Base-by-base conservation (phyloP, 2,888 invertebrate genomes). In the Limnephilus rhombicus region DNA sequence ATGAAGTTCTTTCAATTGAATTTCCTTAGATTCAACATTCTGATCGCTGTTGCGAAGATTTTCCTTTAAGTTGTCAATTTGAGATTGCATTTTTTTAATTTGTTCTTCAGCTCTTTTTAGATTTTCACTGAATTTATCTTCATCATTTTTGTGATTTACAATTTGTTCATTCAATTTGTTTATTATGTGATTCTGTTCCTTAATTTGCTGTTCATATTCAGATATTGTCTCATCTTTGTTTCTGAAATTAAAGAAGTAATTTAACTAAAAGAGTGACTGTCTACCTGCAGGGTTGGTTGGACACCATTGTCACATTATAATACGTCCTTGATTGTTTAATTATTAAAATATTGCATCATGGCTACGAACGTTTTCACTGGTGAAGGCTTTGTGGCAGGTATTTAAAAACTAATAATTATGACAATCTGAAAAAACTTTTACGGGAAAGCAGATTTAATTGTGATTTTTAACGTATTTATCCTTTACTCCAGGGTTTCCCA, bases 1-100 rank as follows among this genome's bases (percentile, higher is more conserved):
- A 85, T 94, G 94, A n/a, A 95, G 95, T 94, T 96, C 96, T 88
- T 95, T 89, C 13, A 37, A 45, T n/a, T 91, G 82, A 31, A 83
- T 29, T 68, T 91, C 82, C 12, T 41, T 37, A 12, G 24, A n/a
- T 91, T 94, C 93, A 15, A 68, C 68, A 68, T 68, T 68, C 24
- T 68, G 9, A 68, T 68, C 68, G 11, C 68, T 68, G 29, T 93
- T 88, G 81, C 37, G 91, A 81, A 91, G 45, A 82, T 90, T 80
- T 49, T 94, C 82, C 86, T 94, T 93, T 92, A 80, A 91, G 93
- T 92, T 29, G 88, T 93, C 92, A 93, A 91, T 89, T 93, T 93
- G 85, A 91, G 92, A 31, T 92, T 93, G 53, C 86, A 92, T 91
- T 31, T 34, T 34, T 45, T 12, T 31, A 3, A 53, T 68, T 80